Base-by-base conservation (phyloP, 2,797 vertebrate genomes). In the Crenichthys baileyi region DNA sequence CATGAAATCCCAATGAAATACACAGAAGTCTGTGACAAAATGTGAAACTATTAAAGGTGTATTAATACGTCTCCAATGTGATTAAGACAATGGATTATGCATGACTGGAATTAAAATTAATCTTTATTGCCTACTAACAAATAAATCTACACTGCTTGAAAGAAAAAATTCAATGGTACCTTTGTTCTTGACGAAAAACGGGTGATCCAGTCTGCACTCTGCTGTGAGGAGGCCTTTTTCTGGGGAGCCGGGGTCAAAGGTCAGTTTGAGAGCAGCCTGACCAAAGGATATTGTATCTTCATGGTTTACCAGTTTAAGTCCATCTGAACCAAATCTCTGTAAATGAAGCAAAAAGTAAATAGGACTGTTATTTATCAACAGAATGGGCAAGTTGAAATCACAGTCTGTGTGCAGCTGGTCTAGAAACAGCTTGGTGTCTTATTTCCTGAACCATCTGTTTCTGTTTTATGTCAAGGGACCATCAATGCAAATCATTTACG, bases 181-280 rank as follows among this genome's bases (percentile, higher is more conserved):
- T 98, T 99, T 99, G 93, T 96, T 98, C 96, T 97, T 98, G 85
- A 99, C 97, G 94, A 97, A 99, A 92, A 99, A 99, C 70, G 98
- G 98, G 85, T 99, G 98, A 93, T 99, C 98, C 68, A 99, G 87
- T 90, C 97, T 95, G 95, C 98, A 99, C 91, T 99, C 98, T 2
- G 97, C 97, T 0, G 97, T 97, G 86, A 99, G 95, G 90, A 96
- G 94, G 41, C 97, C 96, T 65, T 97, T 94, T 86, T 97, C 97
- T 46, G 95, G 92, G 88, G 97, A 99, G 92, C 98, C 98, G 24
- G 97, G 97, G 91, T 99, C 98, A 96, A 99, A 99, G 84, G 97
- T 99, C 92, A 99, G 91, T 89, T 99, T 98, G 83, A 99, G 96
- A 80, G 97, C 97, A 73, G 98, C 98, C 93, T 98, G 97, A 77